Conservation (phyloP, 2,113 vertebrate species). For the Nycticebus coucang region DNA sequence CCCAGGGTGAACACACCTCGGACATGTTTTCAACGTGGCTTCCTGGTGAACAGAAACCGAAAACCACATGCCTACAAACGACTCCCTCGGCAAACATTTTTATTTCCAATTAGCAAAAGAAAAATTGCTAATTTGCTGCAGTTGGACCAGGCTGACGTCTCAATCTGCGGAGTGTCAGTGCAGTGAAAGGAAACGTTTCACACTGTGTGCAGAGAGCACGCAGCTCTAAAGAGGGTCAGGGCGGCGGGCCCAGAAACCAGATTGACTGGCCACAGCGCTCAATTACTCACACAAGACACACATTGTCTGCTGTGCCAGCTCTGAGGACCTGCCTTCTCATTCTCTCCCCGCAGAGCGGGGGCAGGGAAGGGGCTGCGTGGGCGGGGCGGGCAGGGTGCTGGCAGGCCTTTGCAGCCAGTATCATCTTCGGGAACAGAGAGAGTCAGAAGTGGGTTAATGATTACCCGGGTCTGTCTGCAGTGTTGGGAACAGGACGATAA, state of each 20-base stretch:
- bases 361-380: conserved; percentile 71
- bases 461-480: background rate
- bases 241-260: conserved; percentile 92
- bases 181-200: conserved; percentile 93
- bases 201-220: conserved; percentile 87
- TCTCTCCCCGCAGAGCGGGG: conserved; percentile 81
- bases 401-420: conserved; percentile 29
- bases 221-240: conserved; percentile 90
- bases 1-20: conserved; percentile 67
- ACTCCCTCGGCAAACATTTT: conserved; percentile 92
- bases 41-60: conserved; percentile 78
- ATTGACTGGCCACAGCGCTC: conserved; percentile 93
- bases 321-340: conserved; percentile 87
- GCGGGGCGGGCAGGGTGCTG: conserved; percentile 53
- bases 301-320: conserved; percentile 95
- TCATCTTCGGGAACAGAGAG: background rate
- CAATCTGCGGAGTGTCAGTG: conserved; percentile 96
- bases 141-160: conserved; percentile 93
- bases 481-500: background rate
- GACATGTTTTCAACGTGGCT: conserved; percentile 74
- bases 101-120: conserved; percentile 97
- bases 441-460: background rate
- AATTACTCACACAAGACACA: conserved; percentile 95
- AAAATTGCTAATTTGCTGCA: conserved; percentile 96
- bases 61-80: conserved; percentile 85